phyloP scores from a whole-genome alignment of 1,140 invertebrate genomes.

The Pissodes strobi region DNA sequence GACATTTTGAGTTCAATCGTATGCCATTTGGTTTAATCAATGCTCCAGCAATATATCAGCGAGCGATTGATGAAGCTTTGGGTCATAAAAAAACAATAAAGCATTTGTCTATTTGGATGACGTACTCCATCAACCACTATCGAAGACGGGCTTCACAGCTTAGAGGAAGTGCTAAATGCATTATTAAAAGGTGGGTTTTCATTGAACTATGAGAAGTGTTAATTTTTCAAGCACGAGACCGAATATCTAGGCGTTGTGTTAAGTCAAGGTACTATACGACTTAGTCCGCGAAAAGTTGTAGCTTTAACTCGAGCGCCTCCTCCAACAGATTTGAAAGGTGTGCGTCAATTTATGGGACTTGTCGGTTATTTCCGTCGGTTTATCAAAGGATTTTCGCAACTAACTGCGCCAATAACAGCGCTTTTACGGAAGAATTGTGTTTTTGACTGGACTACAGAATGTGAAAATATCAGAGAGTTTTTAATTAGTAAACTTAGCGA shows the following conservation, averaged over 20 bases:
- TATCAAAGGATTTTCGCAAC: conserved; percentile 22
- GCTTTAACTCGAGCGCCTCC: conserved; percentile 39
- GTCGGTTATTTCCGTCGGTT: conserved; percentile 47
- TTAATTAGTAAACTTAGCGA: conserved; percentile 4
- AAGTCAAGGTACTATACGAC: conserved; percentile 22
- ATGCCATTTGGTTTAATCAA: conserved; percentile 46
- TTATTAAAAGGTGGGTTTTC: conserved; percentile 26
- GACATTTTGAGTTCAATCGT: conserved; percentile 40
- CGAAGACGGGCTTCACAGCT: conserved; percentile 36
- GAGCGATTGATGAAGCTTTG: conserved; percentile 40
- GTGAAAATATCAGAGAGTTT: conserved; percentile 1
- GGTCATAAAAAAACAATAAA: conserved; percentile 29
- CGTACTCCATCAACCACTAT: conserved; percentile 44
- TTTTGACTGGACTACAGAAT: conserved; percentile 1
- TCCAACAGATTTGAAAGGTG: conserved; percentile 43
- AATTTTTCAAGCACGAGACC: conserved; percentile 38
- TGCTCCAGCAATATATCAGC: conserved; percentile 42
- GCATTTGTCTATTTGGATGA: conserved; percentile 42
- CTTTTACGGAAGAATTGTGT: conserved; percentile 6
- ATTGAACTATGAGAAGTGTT: conserved; percentile 43
- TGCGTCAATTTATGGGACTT: conserved; percentile 47
- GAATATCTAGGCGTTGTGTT: conserved; percentile 47
- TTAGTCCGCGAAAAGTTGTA: conserved; percentile 43
- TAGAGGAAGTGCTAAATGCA: conserved; percentile 38
- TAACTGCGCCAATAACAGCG: conserved; percentile 12